Conservation (phyloP, 2,797 vertebrate genomes). For the Sebastes cheni region DNA sequence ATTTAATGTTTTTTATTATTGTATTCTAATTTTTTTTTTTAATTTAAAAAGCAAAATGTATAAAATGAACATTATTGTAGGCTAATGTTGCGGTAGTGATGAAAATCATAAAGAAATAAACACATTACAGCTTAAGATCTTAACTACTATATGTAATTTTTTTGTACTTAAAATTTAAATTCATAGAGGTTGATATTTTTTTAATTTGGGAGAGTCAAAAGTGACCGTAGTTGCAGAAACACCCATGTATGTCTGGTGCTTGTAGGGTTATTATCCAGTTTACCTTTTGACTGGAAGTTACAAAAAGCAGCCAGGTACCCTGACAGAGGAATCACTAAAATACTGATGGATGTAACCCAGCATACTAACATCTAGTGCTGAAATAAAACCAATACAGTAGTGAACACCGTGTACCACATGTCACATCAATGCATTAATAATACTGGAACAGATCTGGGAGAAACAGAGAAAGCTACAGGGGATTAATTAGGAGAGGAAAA, state of each 20-base stretch:
- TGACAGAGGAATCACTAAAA: slow-evolving; percentile 1
- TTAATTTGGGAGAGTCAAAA: no score
- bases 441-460: slow-evolving; percentile 3
- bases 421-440: slow-evolving; percentile 23
- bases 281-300: background rate
- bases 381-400: slow-evolving; percentile 12
- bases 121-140: no score
- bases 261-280: background rate
- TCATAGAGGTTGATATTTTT: no score
- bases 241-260: background rate
- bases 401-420: slow-evolving; percentile 7
- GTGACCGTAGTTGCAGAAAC: no score
- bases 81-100: no score
- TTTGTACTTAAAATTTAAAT: no score
- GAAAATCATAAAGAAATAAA: no score
- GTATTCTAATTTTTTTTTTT: no score
- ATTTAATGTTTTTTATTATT: no score
- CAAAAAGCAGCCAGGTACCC: background rate
- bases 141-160: no score
- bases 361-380: background rate
- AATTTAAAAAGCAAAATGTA: no score
- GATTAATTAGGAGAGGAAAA: slow-evolving; percentile 45
- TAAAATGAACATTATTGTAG: no score
- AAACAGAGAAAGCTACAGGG: slow-evolving; percentile 32
- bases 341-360: background rate